Conservation (phyloP, 1,140 invertebrate genomes). For the Leptinotarsa lineolata region DNA sequence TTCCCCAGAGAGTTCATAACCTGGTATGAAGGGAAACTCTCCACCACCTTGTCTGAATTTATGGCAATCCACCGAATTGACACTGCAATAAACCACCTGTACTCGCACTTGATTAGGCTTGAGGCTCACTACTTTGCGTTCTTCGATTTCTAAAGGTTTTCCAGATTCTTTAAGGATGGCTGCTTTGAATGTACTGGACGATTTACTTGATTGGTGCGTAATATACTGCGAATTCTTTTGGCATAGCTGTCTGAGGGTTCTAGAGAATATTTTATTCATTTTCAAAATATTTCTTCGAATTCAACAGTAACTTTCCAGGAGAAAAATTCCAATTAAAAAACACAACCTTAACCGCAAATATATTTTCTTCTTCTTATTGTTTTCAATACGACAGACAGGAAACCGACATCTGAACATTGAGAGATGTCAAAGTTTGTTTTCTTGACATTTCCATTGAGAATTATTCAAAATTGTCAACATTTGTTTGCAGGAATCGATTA, state of each 20-base stretch:
- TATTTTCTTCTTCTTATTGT: too few species aligned
- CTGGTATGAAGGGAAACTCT: slow-evolving; percentile 59
- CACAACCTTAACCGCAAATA: too few species aligned
- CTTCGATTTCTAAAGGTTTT: slow-evolving; percentile 55
- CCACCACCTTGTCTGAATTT: slow-evolving; percentile 56
- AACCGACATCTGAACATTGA: too few species aligned
- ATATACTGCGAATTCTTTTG: neutral
- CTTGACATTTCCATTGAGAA: too few species aligned
- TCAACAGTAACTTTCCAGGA: too few species aligned
- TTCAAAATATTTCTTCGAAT: neutral
- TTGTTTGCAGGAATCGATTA: too few species aligned
- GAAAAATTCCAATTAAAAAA: too few species aligned
- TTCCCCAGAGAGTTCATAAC: slow-evolving; percentile 61
- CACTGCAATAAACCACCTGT: slow-evolving; percentile 60
- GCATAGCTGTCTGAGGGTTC: slow-evolving; percentile 6
- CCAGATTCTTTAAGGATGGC: slow-evolving; percentile 58
- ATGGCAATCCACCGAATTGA: slow-evolving; percentile 62
- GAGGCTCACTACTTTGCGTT: slow-evolving; percentile 52
- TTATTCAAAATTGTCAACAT: too few species aligned
- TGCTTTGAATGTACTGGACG: slow-evolving; percentile 52
- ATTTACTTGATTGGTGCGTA: slow-evolving; percentile 11
- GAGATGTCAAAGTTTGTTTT: too few species aligned
- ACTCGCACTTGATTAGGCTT: slow-evolving; percentile 54
- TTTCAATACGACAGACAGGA: too few species aligned
- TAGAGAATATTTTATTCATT: slow-evolving; percentile 29